These are phyloP conservation scores for Chrysolina haemoptera DNA, from an alignment of 2,888 invertebrate genomes.

Conservation along the genomic window DNA sequence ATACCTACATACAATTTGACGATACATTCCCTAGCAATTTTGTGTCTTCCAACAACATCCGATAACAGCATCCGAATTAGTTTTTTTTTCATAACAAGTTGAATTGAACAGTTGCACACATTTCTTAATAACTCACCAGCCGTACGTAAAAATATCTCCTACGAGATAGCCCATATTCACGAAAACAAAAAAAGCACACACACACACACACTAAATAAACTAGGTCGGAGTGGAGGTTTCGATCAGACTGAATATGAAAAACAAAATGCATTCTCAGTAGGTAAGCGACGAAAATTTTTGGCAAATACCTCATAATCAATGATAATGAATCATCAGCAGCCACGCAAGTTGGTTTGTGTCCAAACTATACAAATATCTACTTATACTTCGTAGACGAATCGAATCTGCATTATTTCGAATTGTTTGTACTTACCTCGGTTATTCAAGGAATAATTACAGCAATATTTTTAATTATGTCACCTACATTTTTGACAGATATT, in stretches of 20 bases:
- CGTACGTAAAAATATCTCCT: background rate
- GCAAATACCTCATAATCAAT: conserved; percentile 4
- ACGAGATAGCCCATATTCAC: conserved; percentile 10
- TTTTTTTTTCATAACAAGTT: background rate
- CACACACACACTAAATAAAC: background rate
- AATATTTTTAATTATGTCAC: too few relatives aligned
- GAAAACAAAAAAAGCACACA: conserved; percentile 11
- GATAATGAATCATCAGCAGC: background rate
- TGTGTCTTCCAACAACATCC: too few relatives aligned
- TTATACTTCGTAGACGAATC: background rate
- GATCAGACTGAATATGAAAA: conserved; percentile 2
- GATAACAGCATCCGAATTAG: background rate
- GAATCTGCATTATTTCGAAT: too few relatives aligned
- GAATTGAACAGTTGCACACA: background rate
- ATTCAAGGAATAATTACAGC: too few relatives aligned
- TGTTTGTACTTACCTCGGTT: too few relatives aligned
- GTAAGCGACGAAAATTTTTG: background rate
- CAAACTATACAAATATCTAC: background rate
- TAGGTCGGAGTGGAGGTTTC: conserved; percentile 1
- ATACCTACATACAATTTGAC: too few relatives aligned
- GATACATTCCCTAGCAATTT: too few relatives aligned
- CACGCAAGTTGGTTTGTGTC: background rate
- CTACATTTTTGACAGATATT: too few relatives aligned
- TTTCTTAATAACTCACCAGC: background rate
- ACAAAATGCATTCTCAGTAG: background rate